A percentile compares a stretch with the other conserved stretches of the same genome.
Evolutionary conservation across 1,140 invertebrate species (phyloP).

Genomic region (Pogonognathellus flavescens): DNA sequence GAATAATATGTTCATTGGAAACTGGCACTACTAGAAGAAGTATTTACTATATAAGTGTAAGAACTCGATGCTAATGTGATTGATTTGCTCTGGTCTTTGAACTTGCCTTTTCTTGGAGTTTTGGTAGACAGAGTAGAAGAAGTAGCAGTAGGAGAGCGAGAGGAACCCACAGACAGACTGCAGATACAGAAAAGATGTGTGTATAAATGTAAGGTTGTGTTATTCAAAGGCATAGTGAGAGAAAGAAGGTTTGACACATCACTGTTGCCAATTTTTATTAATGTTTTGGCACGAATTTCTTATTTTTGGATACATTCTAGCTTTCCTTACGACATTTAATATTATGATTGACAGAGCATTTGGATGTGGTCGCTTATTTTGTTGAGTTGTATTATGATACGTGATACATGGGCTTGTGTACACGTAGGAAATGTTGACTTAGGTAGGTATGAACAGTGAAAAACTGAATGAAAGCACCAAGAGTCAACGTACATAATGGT

Average conservation of each 20-base stretch:
- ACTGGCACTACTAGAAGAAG: constrained; percentile 1
- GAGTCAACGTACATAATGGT: too few species aligned
- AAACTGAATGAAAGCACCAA: too few species aligned
- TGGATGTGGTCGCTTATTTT: not conserved
- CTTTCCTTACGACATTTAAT: not conserved
- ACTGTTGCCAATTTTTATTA: constrained; percentile 42
- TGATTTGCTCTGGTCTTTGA: constrained; percentile 64
- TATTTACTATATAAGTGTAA: not conserved
- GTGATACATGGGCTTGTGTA: too few species aligned
- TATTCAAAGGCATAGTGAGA: not conserved
- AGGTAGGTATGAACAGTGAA: too few species aligned
- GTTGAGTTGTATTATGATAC: too few species aligned
- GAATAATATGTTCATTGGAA: not conserved
- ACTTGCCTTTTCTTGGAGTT: constrained; percentile 56
- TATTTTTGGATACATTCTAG: not conserved
- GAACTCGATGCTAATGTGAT: constrained; percentile 48
- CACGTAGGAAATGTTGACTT: too few species aligned
- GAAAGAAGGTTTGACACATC: constrained; percentile 7
- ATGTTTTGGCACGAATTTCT: constrained; percentile 25
- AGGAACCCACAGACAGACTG: not conserved
- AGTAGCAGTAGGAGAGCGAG: not conserved
- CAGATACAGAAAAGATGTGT: not conserved
- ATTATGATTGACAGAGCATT: not conserved
- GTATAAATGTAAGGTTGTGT: not conserved
- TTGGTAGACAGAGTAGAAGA: not conserved